phyloP scores from a whole-genome alignment of 2,113 vertebrate species.

The Leucosticte australis region DNA sequence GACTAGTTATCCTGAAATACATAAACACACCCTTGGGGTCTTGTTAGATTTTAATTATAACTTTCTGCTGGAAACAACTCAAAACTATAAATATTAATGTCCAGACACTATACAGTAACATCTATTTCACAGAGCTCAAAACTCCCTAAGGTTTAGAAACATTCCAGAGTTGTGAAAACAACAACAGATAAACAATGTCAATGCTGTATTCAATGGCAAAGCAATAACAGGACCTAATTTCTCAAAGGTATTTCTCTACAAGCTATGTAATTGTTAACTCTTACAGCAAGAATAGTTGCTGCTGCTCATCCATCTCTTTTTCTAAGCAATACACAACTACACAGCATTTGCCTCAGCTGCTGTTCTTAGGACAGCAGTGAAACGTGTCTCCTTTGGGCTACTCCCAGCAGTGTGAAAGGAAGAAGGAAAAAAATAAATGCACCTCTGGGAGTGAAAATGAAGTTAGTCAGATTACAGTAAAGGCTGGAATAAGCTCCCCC shows the following conservation, averaged over 20 bases:
- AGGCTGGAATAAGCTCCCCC: conserved; percentile 18
- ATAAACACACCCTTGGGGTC: background rate
- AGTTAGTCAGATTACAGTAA: conserved; percentile 10
- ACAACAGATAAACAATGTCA: background rate
- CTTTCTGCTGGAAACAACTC: conserved; percentile 4
- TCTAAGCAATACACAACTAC: background rate
- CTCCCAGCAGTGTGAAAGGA: background rate
- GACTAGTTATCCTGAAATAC: background rate
- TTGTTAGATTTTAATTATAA: conserved; percentile 2
- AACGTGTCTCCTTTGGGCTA: fast-evolving
- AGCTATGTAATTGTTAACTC: background rate
- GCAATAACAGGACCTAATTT: background rate
- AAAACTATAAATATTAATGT: conserved; percentile 12
- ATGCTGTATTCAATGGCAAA: background rate
- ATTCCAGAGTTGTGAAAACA: background rate
- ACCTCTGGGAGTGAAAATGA: background rate
- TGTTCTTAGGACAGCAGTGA: background rate
- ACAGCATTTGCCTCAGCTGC: background rate
- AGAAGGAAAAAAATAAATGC: background rate
- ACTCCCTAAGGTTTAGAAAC: background rate
- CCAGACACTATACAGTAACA: background rate
- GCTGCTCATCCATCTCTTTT: background rate
- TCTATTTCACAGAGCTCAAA: background rate
- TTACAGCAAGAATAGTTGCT: background rate
- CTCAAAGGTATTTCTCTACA: conserved; percentile 1